These are phyloP conservation scores for Thecophora atra DNA, from an alignment of 2,888 invertebrate genomes.

Conservation along the genomic window DNA sequence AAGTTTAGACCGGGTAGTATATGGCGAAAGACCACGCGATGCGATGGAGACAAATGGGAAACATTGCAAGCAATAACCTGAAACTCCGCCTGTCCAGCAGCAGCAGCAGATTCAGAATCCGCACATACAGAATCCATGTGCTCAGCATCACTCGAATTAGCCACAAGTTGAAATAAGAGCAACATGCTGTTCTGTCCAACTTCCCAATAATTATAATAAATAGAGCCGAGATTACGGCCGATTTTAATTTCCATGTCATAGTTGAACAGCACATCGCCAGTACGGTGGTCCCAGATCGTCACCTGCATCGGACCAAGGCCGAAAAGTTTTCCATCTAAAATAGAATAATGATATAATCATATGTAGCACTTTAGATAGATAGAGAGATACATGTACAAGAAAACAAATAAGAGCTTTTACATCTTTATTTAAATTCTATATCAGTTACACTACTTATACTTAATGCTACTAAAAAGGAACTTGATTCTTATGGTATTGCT, in stretches of 20 bases:
- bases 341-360: too few species aligned
- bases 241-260: conserved; percentile 60
- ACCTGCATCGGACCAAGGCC: conserved; percentile 62
- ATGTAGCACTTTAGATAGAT: too few species aligned
- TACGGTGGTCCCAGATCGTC: conserved; percentile 65
- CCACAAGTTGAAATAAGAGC: conserved; percentile 53
- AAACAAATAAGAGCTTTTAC: too few species aligned
- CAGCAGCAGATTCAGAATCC: conserved; percentile 36
- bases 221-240: conserved; percentile 59
- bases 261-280: conserved; percentile 63
- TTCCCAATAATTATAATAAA: conserved; percentile 59
- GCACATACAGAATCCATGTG: background rate
- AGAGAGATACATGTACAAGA: too few species aligned
- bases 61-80: conserved; percentile 59
- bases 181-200: conserved; percentile 58
- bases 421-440: too few species aligned
- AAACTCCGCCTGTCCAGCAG: conserved; percentile 48
- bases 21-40: conserved; percentile 56
- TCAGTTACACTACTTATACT: too few species aligned
- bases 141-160: background rate
- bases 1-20: conserved; percentile 56
- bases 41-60: conserved; percentile 57
- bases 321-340: conserved; percentile 60
- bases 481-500: too few species aligned
- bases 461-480: too few species aligned